These are phyloP conservation scores for Halichondria panicea DNA, from an alignment of 37 sponge, comb jelly and placozoan genomes.

Conservation along the genomic window DNA sequence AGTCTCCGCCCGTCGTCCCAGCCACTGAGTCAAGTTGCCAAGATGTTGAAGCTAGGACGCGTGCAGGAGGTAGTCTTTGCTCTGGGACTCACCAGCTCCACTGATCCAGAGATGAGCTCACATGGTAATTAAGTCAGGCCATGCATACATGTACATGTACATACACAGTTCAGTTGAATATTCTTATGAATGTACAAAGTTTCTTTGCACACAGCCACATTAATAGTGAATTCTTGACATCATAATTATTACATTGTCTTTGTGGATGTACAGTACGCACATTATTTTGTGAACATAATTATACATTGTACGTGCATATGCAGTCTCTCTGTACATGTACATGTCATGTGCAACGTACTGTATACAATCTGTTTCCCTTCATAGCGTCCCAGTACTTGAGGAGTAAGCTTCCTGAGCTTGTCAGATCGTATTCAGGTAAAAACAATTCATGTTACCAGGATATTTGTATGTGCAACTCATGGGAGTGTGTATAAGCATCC, in stretches of 20 bases:
- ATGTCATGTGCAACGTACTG: background rate
- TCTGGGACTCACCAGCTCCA: conserved; percentile 75
- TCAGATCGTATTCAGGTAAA: conserved; percentile 70
- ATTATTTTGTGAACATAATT: background rate
- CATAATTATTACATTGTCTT: too few species aligned
- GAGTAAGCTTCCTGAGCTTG: conserved; percentile 76
- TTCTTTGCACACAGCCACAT: too few species aligned
- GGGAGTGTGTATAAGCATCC: too few species aligned
- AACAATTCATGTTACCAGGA: background rate
- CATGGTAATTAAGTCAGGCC: conserved; percentile 59
- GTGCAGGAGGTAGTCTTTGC: conserved; percentile 97
- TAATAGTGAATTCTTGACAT: too few species aligned
- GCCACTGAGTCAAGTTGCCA: conserved; percentile 58
- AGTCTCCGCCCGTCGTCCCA: conserved; percentile 49
- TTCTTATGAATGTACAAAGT: too few species aligned
- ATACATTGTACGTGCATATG: background rate
- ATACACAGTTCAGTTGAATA: too few species aligned
- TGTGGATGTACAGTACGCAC: background rate
- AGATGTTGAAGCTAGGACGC: conserved; percentile 58
- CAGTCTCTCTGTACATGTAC: background rate
- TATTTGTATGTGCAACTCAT: too few species aligned
- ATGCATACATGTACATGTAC: background rate
- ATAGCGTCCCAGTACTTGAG: conserved; percentile 67
- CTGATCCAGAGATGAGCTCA: conserved; percentile 65
- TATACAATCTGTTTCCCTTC: background rate